Base-by-base conservation (phyloP, 2,797 vertebrate genomes). In the Lutjanus argentimaculatus region DNA sequence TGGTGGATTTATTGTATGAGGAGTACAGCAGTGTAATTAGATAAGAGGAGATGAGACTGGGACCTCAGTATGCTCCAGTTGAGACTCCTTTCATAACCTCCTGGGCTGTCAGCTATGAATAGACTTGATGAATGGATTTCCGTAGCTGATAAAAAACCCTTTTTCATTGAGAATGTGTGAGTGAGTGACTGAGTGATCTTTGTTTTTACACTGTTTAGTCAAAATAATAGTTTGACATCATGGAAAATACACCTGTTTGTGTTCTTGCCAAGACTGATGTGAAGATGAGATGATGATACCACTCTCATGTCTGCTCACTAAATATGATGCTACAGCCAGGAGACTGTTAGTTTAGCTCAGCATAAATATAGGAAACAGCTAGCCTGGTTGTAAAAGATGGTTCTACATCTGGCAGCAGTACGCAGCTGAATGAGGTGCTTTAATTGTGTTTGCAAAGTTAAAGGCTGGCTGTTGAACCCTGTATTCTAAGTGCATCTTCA, bases 101-200 rank as follows among this genome's bases (percentile, higher is more conserved):
- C 79, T 82, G 71, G 67, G 73, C 82, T 85, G 84, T 87, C 86
- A 63, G 80, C 85, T 93, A 88, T 85, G 67, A 88, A 92, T 92
- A 91, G 80, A 86, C 57, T 19, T 87, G 83, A 92, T 91, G 69
- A 87, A 92, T 88, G 82, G 84, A 87, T 89, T 72, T 89, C 69
- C 59, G 82, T 68, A 52, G 76, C 79, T 81, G 82, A 81, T 80
- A 66, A 80, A 66, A 80, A 22, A 72, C 25, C 17, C 53, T 52
- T 19, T 22, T 52, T 70, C 49, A 63, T 21, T n/a, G 59, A 61
- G 9, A 53, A 66, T 16, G 30, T 30, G 40, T 58, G 25, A 56
- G 22, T 49, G 75, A 70, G 14, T 13, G 40, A 65, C 8, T 64
- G 21, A 72, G 49, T 51, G 68, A 42, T 25, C 36, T 42, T 51